Evolutionary conservation across 2,888 invertebrate species (phyloP).

Genomic region (Netelia fuscicornis): DNA sequence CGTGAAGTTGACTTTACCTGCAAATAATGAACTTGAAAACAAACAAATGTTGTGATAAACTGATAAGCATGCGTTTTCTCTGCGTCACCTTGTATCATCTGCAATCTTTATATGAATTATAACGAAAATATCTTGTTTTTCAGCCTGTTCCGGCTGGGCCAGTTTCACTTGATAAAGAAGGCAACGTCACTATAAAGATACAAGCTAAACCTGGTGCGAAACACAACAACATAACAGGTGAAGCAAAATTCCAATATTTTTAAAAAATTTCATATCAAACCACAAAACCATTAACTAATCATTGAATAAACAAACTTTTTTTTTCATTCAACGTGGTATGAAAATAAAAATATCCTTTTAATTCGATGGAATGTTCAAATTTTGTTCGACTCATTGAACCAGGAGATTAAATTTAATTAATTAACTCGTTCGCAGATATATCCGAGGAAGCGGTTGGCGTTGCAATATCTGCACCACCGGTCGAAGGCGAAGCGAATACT

Average conservation of each 20-base stretch:
- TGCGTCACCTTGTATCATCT: no score
- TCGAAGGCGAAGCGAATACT: slow-evolving; percentile 92
- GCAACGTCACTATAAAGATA: slow-evolving; percentile 88
- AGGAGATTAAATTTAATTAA: slow-evolving; percentile 46
- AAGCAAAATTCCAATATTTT: not conserved
- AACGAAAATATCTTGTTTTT: slow-evolving; percentile 51
- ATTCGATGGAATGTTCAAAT: no score
- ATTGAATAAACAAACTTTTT: no score
- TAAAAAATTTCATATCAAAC: not conserved
- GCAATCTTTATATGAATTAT: no score
- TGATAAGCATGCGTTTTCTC: no score
- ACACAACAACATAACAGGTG: slow-evolving; percentile 89
- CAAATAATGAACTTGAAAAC: no score
- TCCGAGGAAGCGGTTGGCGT: slow-evolving; percentile 89
- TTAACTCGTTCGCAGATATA: slow-evolving; percentile 83
- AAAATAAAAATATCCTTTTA: no score
- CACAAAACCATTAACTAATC: not conserved
- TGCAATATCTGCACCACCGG: slow-evolving; percentile 92
- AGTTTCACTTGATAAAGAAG: slow-evolving; percentile 86
- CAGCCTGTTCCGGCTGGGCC: slow-evolving; percentile 77
- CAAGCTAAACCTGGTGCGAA: slow-evolving; percentile 92
- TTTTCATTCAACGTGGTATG: no score
- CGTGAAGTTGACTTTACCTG: no score
- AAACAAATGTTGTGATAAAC: no score
- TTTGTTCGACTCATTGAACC: not conserved